Evolutionary conservation across 2,888 invertebrate genomes (phyloP).

Genomic region (Perizoma affinitatum): DNA sequence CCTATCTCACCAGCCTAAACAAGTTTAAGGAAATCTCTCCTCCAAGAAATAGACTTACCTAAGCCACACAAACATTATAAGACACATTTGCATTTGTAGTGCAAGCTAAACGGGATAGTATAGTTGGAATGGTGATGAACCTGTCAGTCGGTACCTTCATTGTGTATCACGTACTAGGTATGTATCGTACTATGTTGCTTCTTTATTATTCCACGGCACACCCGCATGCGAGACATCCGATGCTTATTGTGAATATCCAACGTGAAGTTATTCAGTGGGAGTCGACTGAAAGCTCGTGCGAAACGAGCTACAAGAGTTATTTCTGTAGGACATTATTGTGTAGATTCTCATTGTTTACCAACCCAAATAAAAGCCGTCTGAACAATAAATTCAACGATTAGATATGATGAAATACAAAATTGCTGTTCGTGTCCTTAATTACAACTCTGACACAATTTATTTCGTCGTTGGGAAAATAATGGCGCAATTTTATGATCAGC

Average conservation of each 20-base stretch:
- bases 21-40: too few species aligned
- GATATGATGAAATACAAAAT: constrained; percentile 9
- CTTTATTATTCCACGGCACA: neutral
- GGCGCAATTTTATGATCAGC: too few species aligned
- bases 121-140: neutral
- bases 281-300: constrained; percentile 15
- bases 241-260: neutral
- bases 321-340: constrained; percentile 24
- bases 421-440: constrained; percentile 8
- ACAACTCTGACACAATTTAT: constrained; percentile 2
- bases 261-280: neutral
- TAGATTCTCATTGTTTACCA: constrained; percentile 18
- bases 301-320: constrained; percentile 19
- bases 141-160: neutral
- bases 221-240: neutral
- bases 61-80: too few species aligned
- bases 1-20: too few species aligned
- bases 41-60: too few species aligned
- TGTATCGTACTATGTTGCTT: neutral
- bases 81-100: too few species aligned
- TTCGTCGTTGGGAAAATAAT: neutral
- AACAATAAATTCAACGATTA: constrained; percentile 16
- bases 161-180: neutral
- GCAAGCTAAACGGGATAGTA: neutral
- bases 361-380: constrained; percentile 11